These are phyloP conservation scores for Cyanoliseus patagonus DNA, from an alignment of 2,113 vertebrate genomes.

Conservation along the genomic window DNA sequence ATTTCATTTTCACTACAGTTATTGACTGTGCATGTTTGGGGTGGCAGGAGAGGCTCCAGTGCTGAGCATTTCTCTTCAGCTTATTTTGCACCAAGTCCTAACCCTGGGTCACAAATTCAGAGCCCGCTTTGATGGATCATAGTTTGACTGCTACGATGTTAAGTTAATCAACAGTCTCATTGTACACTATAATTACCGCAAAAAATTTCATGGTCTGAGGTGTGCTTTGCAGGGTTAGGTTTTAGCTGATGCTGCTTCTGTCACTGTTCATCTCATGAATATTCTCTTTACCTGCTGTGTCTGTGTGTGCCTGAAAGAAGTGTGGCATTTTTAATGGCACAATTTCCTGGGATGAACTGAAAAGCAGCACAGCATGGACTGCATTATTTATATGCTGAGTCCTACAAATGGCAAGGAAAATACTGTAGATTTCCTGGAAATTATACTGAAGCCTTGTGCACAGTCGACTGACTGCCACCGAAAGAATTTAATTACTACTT, in stretches of 20 bases:
- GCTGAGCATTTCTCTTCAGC: not conserved
- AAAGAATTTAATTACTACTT: conserved; percentile 31
- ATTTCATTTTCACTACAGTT: not conserved
- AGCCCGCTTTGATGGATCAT: not conserved
- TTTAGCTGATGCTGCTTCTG: not conserved
- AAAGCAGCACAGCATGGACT: conserved; percentile 58
- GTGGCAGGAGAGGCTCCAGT: not conserved
- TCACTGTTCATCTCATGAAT: conserved; percentile 27
- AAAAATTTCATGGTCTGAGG: not conserved
- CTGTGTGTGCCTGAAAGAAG: conserved; percentile 1
- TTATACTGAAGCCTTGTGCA: conserved; percentile 1
- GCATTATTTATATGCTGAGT: conserved; percentile 78
- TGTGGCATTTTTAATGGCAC: conserved; percentile 58
- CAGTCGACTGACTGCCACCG: not conserved
- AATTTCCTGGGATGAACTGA: conserved; percentile 62
- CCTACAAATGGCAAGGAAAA: conserved; percentile 53
- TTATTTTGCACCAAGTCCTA: not conserved
- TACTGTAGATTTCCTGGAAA: conserved; percentile 67
- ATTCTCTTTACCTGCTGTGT: conserved; percentile 31
- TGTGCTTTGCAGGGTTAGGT: not conserved
- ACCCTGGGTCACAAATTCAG: not conserved
- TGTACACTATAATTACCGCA: not conserved
- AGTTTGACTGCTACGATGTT: not conserved
- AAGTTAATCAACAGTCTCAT: conserved; percentile 7
- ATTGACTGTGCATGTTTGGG: not conserved